A percentile compares a stretch with the other conserved stretches of the same genome.
phyloP scores from a whole-genome alignment of 2,113 vertebrate genomes.

The Puntigrus tetrazona region DNA sequence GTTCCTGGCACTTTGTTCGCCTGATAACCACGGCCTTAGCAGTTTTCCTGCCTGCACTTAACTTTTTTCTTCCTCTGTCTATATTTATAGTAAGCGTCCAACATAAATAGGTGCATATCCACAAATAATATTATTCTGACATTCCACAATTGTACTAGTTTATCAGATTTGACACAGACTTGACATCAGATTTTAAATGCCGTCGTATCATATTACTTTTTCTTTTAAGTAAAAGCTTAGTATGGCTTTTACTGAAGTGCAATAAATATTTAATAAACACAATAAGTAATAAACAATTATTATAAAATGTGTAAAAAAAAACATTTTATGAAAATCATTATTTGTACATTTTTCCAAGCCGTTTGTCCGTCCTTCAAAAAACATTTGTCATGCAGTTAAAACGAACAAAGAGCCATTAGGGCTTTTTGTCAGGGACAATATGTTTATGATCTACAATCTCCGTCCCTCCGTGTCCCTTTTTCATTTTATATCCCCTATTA shows the following conservation, averaged over 20 bases:
- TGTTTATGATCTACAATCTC: conserved; percentile 69
- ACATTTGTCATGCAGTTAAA: conserved; percentile 36
- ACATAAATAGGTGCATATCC: conserved; percentile 29
- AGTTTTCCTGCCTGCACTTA: neutral
- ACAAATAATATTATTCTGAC: conserved; percentile 37
- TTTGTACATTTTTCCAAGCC: neutral
- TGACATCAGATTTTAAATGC: conserved; percentile 27
- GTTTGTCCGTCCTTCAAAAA: conserved; percentile 44
- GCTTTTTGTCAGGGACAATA: conserved; percentile 40
- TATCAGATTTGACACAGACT: conserved; percentile 1
- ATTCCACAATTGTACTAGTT: conserved; percentile 24
- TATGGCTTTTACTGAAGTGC: neutral
- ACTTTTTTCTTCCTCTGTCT: neutral
- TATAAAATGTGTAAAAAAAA: too few relatives aligned
- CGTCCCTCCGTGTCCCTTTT: conserved; percentile 72
- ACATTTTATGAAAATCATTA: neutral
- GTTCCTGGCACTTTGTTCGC: conserved; percentile 51
- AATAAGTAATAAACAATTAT: too few relatives aligned
- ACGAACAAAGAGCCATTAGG: conserved; percentile 41
- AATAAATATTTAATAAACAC: too few relatives aligned
- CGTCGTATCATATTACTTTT: neutral
- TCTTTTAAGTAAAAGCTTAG: neutral
- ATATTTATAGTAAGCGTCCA: neutral
- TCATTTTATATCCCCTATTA: conserved; percentile 81
- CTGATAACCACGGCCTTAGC: conserved; percentile 38